Percentiles rank a stretch among this genome's conserved stretches.
These are phyloP conservation scores for Priocnemis perturbator DNA, from an alignment of 2,888 invertebrate genomes.

Conservation along the genomic window DNA sequence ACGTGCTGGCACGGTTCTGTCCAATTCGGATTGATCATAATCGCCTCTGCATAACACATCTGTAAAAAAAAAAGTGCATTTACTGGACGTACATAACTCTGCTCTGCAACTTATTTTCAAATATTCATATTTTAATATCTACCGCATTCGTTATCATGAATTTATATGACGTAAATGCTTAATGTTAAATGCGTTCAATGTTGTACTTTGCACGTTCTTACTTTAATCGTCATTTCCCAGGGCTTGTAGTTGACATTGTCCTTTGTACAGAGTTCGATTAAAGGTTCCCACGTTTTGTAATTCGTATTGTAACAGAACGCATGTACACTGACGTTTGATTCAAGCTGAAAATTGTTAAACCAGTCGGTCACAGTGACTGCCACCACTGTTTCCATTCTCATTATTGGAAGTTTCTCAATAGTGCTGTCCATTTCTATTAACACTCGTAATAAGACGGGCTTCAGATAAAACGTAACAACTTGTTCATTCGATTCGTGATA, in stretches of 20 bases:
- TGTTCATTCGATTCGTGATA: conserved; percentile 41
- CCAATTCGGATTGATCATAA: conserved; percentile 75
- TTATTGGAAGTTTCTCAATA: conserved; percentile 64
- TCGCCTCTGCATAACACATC: conserved; percentile 78
- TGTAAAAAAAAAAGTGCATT: too few relatives aligned
- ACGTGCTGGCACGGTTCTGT: conserved; percentile 60
- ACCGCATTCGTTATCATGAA: conserved; percentile 6
- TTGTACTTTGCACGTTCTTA: conserved; percentile 59
- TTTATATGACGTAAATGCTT: too few relatives aligned
- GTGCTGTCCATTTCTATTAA: conserved; percentile 67
- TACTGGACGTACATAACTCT: too few relatives aligned
- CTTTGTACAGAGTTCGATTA: conserved; percentile 85
- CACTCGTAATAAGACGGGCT: conserved; percentile 59
- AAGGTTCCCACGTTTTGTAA: conserved; percentile 87
- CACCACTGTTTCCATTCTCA: conserved; percentile 63
- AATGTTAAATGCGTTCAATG: too few relatives aligned
- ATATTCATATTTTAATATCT: too few relatives aligned
- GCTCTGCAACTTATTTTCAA: too few relatives aligned
- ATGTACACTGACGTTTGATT: conserved; percentile 74
- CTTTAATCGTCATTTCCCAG: conserved; percentile 83
- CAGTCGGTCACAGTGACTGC: conserved; percentile 60
- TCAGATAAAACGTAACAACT: conserved; percentile 62
- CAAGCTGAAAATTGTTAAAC: conserved; percentile 63
- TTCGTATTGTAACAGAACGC: conserved; percentile 83
- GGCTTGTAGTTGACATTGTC: conserved; percentile 81